phyloP scores from a whole-genome alignment of 2,888 invertebrate species.

The Leptopilina syphax region DNA sequence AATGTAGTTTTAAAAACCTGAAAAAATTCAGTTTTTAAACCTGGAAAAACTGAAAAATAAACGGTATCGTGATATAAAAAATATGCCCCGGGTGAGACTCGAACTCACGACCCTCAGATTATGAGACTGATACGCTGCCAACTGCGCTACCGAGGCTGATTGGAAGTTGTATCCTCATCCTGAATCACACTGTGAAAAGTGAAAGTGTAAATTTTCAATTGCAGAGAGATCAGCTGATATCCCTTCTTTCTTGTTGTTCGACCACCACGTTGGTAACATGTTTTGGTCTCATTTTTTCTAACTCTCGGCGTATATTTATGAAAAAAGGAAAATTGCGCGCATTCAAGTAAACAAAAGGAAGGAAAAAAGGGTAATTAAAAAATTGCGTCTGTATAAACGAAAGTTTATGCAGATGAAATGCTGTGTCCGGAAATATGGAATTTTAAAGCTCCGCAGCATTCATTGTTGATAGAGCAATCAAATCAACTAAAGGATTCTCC shows the following conservation, averaged over 20 bases:
- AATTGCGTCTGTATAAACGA: neutral
- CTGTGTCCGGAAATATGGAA: constrained; percentile 80
- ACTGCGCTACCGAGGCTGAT: constrained; percentile 69
- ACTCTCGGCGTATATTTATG: too few species aligned
- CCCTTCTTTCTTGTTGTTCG: constrained; percentile 8
- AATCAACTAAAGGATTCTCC: constrained; percentile 60
- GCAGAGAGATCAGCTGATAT: constrained; percentile 15
- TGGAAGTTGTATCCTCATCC: neutral
- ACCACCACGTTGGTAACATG: constrained; percentile 2
- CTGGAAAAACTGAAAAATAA: too few species aligned
- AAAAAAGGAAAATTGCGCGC: neutral
- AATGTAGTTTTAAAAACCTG: too few species aligned
- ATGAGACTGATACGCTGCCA: constrained; percentile 75
- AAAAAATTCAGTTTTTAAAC: too few species aligned
- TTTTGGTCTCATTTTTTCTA: constrained; percentile 8
- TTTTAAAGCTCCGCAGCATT: constrained; percentile 74
- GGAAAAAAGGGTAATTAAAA: too few species aligned
- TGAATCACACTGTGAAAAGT: neutral
- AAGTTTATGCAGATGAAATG: constrained; percentile 71
- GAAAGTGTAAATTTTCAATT: constrained; percentile 16
- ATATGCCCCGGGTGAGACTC: constrained; percentile 93
- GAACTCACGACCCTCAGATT: constrained; percentile 93
- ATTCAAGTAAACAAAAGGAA: neutral
- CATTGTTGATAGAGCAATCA: constrained; percentile 71
- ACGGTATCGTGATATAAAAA: constrained; percentile 62